Conservation (phyloP, 2,888 invertebrate genomes). For the Drosophila mercatorum region DNA sequence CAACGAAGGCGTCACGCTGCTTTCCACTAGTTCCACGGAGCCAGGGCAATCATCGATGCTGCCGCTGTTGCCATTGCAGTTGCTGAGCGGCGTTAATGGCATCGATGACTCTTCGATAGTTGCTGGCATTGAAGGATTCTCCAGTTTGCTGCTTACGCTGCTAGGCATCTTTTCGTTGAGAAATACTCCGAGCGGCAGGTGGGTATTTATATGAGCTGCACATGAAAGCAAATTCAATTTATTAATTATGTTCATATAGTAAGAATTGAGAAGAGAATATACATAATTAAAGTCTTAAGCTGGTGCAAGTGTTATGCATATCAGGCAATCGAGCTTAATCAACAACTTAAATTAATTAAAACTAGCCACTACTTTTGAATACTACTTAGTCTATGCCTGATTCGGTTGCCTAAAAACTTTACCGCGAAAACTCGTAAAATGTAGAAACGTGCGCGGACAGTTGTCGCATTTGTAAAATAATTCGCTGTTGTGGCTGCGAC, state of each 20-base stretch:
- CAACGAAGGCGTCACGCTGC: slow-evolving; percentile 41
- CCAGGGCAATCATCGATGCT: slow-evolving; percentile 59
- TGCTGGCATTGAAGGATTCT: slow-evolving; percentile 39
- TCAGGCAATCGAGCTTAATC: slow-evolving; percentile 15
- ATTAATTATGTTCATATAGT: neutral
- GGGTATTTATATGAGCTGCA: slow-evolving; percentile 73
- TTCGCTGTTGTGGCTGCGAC: slow-evolving; percentile 72
- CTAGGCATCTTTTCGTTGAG: slow-evolving; percentile 62
- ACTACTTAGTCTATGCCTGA: slow-evolving; percentile 12
- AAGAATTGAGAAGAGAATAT: neutral
- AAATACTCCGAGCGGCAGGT: slow-evolving; percentile 72
- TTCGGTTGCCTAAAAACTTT: slow-evolving; percentile 43
- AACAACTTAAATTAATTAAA: slow-evolving; percentile 9
- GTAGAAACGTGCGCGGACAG: slow-evolving; percentile 73
- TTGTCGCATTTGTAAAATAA: slow-evolving; percentile 77
- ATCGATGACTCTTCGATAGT: slow-evolving; percentile 42
- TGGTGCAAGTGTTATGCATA: slow-evolving; percentile 49
- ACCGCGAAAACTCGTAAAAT: slow-evolving; percentile 74
- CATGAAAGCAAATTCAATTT: slow-evolving; percentile 18
- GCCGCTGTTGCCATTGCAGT: slow-evolving; percentile 35
- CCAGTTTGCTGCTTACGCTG: slow-evolving; percentile 27
- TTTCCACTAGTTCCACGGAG: slow-evolving; percentile 55
- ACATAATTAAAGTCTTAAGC: slow-evolving; percentile 22
- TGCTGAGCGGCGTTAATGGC: slow-evolving; percentile 61
- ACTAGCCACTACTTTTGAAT: slow-evolving; percentile 10